Evolutionary conservation across 2,888 invertebrate species (phyloP), one percentile per base, ranked within the genome.

Genomic region (Melangyna quadrimaculata): DNA sequence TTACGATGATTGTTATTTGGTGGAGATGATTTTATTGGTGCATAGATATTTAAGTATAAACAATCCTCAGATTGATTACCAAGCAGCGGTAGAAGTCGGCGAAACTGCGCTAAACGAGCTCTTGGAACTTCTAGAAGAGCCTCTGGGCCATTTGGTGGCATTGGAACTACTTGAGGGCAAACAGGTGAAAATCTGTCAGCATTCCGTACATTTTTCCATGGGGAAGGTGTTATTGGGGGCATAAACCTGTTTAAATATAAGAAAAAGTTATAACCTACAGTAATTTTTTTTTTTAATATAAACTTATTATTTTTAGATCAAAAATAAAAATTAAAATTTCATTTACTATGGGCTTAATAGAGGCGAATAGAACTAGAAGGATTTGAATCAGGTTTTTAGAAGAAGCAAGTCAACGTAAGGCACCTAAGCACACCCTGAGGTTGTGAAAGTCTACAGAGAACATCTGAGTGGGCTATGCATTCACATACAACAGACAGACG

Each of bases 61-160:
- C 99, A 99, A 94, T 99, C 99, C 93, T 99, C 99, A 92, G 97
- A 97, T 93, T 99, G 98, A 92, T 98, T 97, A 90, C 95, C 95
- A 80, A 99, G 94, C 88, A 97, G 93, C 19, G 97, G 97, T 89
- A 96, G 93, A 88, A 99, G 93, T 87, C 96, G 95, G 90, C 97
- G 96, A 83, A 98, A 94, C 92, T 98, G 96, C 24, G 96, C 95
- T 87, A 97, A 95, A 71, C 98, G 94, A 65, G 96, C 96, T 81
- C 96, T 94, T 43, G 98, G 98, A 92, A 97, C 95, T 89, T 95
- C 93, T 86, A 96, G 92, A 75, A 97, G 93, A 5, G 92, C 92
- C 88, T 92, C 92, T 17, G 92, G 92, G 6, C 92, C 92, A 88
- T 93, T 93, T 83, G 94, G 93, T 88, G 94, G 93, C 89, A 94